Conservation (phyloP, 2,888 invertebrate species). For the Orthosia gothica region DNA sequence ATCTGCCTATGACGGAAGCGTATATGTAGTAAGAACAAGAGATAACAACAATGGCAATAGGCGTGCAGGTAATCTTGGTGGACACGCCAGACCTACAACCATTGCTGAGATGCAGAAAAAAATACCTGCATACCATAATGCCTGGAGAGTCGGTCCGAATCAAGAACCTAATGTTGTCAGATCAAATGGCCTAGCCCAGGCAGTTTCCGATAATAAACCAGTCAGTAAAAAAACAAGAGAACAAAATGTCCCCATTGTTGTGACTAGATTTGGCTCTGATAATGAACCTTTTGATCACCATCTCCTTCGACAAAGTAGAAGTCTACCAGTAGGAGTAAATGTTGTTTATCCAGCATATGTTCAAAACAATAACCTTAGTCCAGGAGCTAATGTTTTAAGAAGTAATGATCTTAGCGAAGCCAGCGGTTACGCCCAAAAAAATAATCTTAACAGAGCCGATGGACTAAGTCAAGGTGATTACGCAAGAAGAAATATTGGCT, state of each 20-base stretch:
- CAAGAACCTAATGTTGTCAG: slow-evolving; percentile 11
- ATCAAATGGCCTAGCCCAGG: background rate
- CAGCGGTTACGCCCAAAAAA: slow-evolving; percentile 2
- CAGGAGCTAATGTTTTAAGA: slow-evolving; percentile 25
- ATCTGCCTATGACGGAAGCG: slow-evolving; percentile 1
- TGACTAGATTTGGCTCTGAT: background rate
- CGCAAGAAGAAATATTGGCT: slow-evolving; percentile 6
- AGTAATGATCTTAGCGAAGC: slow-evolving; percentile 7
- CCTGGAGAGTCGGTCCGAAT: background rate
- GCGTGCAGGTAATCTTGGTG: background rate
- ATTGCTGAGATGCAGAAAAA: background rate
- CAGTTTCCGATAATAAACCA: background rate
- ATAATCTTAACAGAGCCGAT: slow-evolving; percentile 7
- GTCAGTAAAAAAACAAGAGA: background rate
- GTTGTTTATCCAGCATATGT: slow-evolving; percentile 1
- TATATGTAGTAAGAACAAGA: slow-evolving; percentile 8
- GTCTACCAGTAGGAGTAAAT: background rate
- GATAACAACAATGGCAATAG: background rate
- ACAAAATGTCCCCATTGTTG: background rate
- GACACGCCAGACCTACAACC: background rate
- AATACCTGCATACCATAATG: background rate
- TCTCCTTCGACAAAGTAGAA: slow-evolving; percentile 20
- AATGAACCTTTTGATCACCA: background rate
- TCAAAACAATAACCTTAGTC: background rate
- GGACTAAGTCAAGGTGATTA: background rate